These are phyloP conservation scores for Suricata suricatta DNA, from an alignment of 2,113 vertebrate genomes.

Conservation along the genomic window DNA sequence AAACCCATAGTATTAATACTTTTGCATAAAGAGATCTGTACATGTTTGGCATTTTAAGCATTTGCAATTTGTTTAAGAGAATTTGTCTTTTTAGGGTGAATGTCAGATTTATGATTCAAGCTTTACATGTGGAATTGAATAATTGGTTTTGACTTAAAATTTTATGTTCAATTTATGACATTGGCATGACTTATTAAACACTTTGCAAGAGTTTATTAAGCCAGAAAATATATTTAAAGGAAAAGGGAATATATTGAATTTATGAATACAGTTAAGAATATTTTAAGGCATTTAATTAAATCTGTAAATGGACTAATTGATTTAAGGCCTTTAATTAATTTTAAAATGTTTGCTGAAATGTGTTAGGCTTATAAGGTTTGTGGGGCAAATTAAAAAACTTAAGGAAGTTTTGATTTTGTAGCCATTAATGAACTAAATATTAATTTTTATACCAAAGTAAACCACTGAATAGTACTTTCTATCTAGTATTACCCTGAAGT, in stretches of 20 bases:
- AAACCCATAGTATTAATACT: not conserved
- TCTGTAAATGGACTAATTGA: not conserved
- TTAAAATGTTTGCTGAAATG: constrained; percentile 41
- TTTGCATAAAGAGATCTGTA: not conserved
- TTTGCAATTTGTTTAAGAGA: constrained; percentile 37
- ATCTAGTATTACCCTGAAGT: not conserved
- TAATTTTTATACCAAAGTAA: constrained; percentile 49
- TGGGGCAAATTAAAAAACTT: constrained; percentile 24
- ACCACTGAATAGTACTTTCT: not conserved
- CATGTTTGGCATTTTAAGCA: not conserved
- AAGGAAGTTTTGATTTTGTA: constrained; percentile 41
- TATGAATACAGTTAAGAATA: constrained; percentile 2
- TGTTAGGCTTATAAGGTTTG: not conserved
- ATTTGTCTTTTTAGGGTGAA: constrained; percentile 18
- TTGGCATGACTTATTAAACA: not conserved
- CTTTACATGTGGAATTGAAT: constrained; percentile 35
- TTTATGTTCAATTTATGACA: constrained; percentile 51
- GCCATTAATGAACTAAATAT: not conserved
- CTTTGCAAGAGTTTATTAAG: not conserved
- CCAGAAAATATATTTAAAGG: not conserved
- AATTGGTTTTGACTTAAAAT: not conserved
- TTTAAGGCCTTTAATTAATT: not conserved
- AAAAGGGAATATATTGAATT: constrained; percentile 1
- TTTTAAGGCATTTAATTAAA: constrained; percentile 20
- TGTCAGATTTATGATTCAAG: constrained; percentile 5